Evolutionary conservation across 2,797 vertebrate genomes (phyloP), one percentile per base, ranked within the genome.

Genomic region (Austrolebias charrua): DNA sequence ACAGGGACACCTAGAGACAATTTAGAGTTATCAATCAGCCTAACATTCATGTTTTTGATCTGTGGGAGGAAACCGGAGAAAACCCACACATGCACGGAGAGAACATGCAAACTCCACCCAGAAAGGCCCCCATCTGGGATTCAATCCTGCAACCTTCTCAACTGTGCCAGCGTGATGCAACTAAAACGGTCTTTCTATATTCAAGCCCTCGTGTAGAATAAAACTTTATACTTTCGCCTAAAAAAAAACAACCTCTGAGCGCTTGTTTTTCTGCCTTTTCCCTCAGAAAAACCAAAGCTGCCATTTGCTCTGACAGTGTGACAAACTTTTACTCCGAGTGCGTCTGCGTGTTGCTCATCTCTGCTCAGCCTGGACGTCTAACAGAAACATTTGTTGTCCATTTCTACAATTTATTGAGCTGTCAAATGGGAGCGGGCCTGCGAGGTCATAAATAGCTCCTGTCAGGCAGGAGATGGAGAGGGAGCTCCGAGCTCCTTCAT

Each of bases 371-470:
- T 68, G 66, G 74, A 70, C 73, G 71, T 86, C 73, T 80, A 76
- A 85, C 66, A 83, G 86, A 89, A 74, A 73, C 78, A 90, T 89
- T 86, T 89, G 84, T 87, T 89, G 83, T 85, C 82, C 82, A 85
- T 85, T 89, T 85, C 81, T 80, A 71, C 84, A 88, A 91, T 92
- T 92, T 91, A 88, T 84, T 80, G 82, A 88, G 86, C 85, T 87
- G 90, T 83, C 86, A 86, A 81, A 70, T 63, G 71, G 59, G 63
- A 88, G 79, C 35, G 20, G 63, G 51, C 63, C 77, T 40, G 59
- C 70, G 55, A 76, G 76, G 71, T 76, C 75, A 75, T 72, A 78
- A 82, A 90, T 80, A 66, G 71, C 43, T 28, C 53, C 81, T 84
- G 87, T 86, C 85, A 78, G 68, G 48, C 7, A 29, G 63, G 60